phyloP scores from a whole-genome alignment of 2,797 vertebrate genomes.

The Atherinosoma microstoma region DNA sequence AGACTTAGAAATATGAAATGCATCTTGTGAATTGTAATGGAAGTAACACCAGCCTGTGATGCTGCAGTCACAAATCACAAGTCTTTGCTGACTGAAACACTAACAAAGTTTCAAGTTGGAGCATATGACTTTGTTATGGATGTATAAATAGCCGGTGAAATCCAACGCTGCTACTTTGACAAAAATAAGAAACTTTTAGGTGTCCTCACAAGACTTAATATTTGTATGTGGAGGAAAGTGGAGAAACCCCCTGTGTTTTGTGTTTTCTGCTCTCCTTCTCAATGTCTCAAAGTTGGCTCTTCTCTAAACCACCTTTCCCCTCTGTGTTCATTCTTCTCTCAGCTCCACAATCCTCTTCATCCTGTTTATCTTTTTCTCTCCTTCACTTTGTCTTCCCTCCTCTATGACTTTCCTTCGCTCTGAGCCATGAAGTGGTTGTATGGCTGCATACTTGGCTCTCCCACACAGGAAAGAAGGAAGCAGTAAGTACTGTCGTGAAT shows the following conservation, averaged over 20 bases:
- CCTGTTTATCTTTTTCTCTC: constrained; percentile 35
- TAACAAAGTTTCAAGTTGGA: neutral
- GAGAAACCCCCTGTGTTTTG: constrained; percentile 29
- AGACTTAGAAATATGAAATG: too few species aligned
- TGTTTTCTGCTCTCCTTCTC: constrained; percentile 26
- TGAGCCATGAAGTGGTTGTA: constrained; percentile 3
- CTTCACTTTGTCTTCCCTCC: constrained; percentile 17
- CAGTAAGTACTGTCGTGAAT: constrained; percentile 1
- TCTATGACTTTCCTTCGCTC: neutral
- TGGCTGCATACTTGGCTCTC: constrained; percentile 27
- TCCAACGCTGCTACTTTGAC: too few species aligned
- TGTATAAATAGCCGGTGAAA: too few species aligned
- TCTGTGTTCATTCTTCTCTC: neutral
- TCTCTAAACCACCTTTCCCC: constrained; percentile 10
- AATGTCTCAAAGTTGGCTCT: constrained; percentile 14
- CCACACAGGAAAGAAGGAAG: constrained; percentile 24
- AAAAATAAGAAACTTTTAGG: neutral
- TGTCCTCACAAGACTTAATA: neutral
- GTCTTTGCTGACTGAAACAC: too few species aligned
- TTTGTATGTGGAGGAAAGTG: neutral
- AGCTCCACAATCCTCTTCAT: constrained; percentile 21
- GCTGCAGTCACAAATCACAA: too few species aligned
- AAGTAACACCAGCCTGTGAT: neutral
- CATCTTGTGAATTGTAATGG: too few species aligned
- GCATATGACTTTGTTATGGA: neutral